Conservation (phyloP, 23 tunicate species). For the Clavelina lepadiformis region DNA sequence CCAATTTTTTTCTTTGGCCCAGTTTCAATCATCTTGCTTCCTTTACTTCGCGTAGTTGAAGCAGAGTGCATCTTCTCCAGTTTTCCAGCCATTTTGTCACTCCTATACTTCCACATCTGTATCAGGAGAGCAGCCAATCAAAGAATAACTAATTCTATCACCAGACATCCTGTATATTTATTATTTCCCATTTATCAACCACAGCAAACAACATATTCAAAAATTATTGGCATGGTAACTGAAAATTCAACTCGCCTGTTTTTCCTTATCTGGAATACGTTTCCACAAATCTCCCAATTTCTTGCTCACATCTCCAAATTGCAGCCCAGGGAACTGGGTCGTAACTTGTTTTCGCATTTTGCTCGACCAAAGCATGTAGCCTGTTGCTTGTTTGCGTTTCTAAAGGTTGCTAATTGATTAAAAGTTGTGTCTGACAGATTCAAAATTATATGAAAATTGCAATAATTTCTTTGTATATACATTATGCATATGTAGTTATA, state of each 20-base stretch:
- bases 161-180: too few species aligned
- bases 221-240: neutral
- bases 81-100: conserved; percentile 30
- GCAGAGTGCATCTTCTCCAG: conserved; percentile 27
- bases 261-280: conserved; percentile 70
- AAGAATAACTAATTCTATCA: neutral
- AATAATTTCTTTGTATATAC: too few species aligned
- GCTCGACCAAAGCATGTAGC: conserved; percentile 87
- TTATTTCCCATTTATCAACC: neutral
- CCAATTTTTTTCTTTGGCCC: conserved; percentile 75
- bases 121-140: neutral
- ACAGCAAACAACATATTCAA: too few species aligned
- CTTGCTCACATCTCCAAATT: conserved; percentile 90
- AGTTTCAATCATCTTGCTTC: conserved; percentile 94
- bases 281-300: conserved; percentile 87
- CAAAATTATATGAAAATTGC: too few species aligned
- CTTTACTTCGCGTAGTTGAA: conserved; percentile 36
- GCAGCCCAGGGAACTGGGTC: conserved; percentile 75
- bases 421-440: too few species aligned
- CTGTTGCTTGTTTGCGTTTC: conserved; percentile 46
- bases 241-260: conserved; percentile 34
- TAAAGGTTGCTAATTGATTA: neutral
- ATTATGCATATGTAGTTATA: too few species aligned
- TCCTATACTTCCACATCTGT: conserved; percentile 76
- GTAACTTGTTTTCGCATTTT: conserved; percentile 73